phyloP scores from a whole-genome alignment of 2,113 vertebrate genomes.

The Lepus americanus region DNA sequence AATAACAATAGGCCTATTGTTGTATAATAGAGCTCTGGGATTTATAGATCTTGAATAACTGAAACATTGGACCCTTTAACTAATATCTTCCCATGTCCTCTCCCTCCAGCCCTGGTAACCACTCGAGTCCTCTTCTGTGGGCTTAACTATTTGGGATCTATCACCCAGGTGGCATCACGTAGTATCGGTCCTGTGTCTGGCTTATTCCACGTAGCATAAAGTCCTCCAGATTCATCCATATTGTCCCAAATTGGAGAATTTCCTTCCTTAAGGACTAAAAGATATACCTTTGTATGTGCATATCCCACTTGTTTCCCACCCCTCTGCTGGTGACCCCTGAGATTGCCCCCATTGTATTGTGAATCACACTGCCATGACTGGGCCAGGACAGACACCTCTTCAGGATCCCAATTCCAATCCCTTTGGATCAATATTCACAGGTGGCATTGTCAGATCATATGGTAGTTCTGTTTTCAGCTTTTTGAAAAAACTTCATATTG shows the following conservation, averaged over 20 bases:
- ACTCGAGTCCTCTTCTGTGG: not conserved
- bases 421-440: not conserved
- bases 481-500: not conserved
- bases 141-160: not conserved
- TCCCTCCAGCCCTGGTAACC: not conserved
- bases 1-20: not conserved
- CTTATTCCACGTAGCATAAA: not conserved
- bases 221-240: not conserved
- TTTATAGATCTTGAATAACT: not conserved
- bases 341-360: not conserved
- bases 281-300: not conserved
- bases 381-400: not conserved
- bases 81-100: not conserved
- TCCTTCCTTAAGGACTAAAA: not conserved
- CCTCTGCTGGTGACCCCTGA: not conserved
- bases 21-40: not conserved
- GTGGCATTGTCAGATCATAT: not conserved
- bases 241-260: not conserved
- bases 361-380: not conserved
- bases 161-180: not conserved
- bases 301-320: not conserved
- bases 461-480: not conserved
- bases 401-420: not conserved
- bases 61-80: not conserved
- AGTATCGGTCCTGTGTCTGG: not conserved